Percentiles rank a stretch among this genome's conserved stretches.
phyloP scores from a whole-genome alignment of 1,140 invertebrate genomes.

The Hermetia illucens region DNA sequence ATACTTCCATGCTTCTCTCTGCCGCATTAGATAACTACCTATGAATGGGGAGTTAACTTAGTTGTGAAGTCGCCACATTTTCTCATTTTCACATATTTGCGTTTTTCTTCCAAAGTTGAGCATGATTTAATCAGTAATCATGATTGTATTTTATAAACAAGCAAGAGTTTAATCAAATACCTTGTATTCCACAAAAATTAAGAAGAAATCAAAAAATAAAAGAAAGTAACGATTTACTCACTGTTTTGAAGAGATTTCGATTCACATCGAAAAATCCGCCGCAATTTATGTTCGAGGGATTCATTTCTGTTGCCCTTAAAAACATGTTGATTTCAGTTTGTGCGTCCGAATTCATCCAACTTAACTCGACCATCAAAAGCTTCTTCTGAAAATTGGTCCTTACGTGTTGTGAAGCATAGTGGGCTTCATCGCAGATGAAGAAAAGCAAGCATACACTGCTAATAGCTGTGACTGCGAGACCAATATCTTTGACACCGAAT shows the following conservation, averaged over 20 bases:
- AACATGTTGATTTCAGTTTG: slow-evolving; percentile 55
- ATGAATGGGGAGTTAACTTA: too few species aligned
- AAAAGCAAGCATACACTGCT: slow-evolving; percentile 44
- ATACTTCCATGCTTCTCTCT: too few species aligned
- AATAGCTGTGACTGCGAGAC: slow-evolving; percentile 42
- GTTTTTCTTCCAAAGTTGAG: too few species aligned
- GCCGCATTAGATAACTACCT: too few species aligned
- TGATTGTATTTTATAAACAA: too few species aligned
- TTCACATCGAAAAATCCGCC: slow-evolving; percentile 54
- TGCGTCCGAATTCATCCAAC: slow-evolving; percentile 48
- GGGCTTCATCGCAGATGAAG: slow-evolving; percentile 50
- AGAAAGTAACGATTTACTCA: too few species aligned
- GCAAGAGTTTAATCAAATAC: too few species aligned
- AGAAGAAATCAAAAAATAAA: too few species aligned
- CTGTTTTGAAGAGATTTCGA: slow-evolving; percentile 48
- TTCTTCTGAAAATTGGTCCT: slow-evolving; percentile 53
- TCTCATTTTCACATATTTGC: too few species aligned
- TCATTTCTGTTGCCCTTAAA: slow-evolving; percentile 51
- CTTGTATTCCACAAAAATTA: too few species aligned
- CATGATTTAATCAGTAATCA: too few species aligned
- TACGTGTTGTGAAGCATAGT: slow-evolving; percentile 47
- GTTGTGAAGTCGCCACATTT: too few species aligned
- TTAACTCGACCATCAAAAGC: slow-evolving; percentile 46
- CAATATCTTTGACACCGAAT: slow-evolving; percentile 49
- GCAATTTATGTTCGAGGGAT: slow-evolving; percentile 48